Evolutionary conservation across 2,888 invertebrate species (phyloP).

Genomic region (Vesta saturnalis): DNA sequence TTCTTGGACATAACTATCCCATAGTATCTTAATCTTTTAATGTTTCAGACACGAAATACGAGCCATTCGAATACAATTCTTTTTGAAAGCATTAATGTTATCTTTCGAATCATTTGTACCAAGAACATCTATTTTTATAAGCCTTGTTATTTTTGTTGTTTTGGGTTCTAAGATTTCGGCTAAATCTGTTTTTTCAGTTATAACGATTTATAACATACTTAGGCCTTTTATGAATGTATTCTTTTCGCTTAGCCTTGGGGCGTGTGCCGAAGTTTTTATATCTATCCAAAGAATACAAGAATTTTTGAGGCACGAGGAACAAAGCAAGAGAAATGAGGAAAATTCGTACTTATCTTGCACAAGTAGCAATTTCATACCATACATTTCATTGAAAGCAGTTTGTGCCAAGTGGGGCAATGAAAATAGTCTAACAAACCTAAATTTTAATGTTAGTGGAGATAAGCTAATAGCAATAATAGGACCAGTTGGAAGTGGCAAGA

Average conservation of each 20-base stretch:
- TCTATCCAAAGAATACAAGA: conserved; percentile 76
- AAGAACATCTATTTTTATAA: conserved; percentile 86
- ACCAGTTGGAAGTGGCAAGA: conserved; percentile 76
- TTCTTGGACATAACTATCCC: conserved; percentile 51
- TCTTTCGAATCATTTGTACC: conserved; percentile 90
- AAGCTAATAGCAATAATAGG: conserved; percentile 71
- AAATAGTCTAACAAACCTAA: conserved; percentile 50
- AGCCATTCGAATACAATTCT: conserved; percentile 78
- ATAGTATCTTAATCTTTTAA: not conserved
- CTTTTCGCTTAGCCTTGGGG: conserved; percentile 87
- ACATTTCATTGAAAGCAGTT: conserved; percentile 70
- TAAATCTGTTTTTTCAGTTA: conserved; percentile 86
- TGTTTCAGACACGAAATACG: conserved; percentile 74
- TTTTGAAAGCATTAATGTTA: conserved; percentile 78
- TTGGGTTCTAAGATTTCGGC: conserved; percentile 79
- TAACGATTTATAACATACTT: conserved; percentile 90
- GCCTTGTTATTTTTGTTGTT: conserved; percentile 80
- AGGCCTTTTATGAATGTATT: conserved; percentile 91
- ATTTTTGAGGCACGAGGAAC: conserved; percentile 65
- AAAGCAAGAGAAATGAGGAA: not conserved
- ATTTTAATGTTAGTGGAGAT: conserved; percentile 54
- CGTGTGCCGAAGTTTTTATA: conserved; percentile 82
- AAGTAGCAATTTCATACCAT: conserved; percentile 53
- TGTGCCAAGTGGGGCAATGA: conserved; percentile 73
- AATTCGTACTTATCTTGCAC: not conserved